A percentile compares a stretch with the other conserved stretches of the same genome.
Conservation (phyloP, 2,113 vertebrate species). For the Gallinago undulata region DNA sequence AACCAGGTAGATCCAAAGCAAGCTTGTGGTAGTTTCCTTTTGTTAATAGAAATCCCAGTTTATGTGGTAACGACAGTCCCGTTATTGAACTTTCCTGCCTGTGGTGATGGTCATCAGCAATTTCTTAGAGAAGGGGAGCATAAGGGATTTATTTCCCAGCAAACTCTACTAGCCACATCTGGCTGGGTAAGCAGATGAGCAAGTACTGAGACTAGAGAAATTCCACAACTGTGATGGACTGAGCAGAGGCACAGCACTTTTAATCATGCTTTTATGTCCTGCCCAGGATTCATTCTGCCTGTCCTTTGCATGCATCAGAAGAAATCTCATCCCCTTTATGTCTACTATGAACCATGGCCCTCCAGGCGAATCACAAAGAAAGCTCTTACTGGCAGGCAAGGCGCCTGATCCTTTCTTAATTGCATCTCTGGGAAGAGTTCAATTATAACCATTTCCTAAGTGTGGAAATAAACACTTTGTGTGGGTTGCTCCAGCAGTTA, state of each 20-base stretch:
- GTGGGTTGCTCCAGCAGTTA: background rate
- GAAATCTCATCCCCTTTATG: background rate
- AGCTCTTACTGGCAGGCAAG: background rate
- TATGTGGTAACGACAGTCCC: background rate
- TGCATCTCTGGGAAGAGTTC: background rate
- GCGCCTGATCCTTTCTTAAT: background rate
- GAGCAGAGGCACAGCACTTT: background rate
- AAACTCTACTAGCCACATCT: background rate
- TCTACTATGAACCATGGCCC: background rate
- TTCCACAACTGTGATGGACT: fast-evolving
- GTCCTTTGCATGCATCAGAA: background rate
- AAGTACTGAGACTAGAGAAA: background rate
- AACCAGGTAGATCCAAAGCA: background rate
- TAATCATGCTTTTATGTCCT: background rate
- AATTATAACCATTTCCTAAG: background rate
- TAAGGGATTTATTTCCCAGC: background rate
- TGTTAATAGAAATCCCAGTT: background rate
- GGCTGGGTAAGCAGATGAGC: background rate
- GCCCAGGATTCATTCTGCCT: background rate
- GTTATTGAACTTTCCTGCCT: background rate
- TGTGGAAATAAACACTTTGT: background rate
- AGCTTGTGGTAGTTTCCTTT: background rate
- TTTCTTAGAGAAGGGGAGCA: background rate
- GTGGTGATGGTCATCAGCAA: background rate
- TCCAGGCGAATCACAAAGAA: background rate